These are phyloP conservation scores for Potorous gilbertii DNA, from an alignment of 2,797 vertebrate species.

Conservation along the genomic window DNA sequence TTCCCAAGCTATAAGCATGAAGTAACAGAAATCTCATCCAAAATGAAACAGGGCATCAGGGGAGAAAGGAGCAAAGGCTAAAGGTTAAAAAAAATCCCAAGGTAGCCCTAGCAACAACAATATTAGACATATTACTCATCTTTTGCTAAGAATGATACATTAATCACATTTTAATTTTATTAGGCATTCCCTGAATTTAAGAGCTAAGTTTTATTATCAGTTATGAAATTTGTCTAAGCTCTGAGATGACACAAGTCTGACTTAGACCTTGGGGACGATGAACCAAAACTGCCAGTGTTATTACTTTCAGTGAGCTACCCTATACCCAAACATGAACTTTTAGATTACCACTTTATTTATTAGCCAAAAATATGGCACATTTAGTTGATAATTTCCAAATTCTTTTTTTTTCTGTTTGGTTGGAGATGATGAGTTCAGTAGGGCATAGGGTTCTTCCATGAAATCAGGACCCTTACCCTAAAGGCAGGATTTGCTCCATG, in stretches of 20 bases:
- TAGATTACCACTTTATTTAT: not conserved
- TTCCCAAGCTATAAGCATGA: not conserved
- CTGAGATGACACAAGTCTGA: not conserved
- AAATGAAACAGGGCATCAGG: not conserved
- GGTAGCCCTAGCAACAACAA: not conserved
- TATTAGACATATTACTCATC: not conserved
- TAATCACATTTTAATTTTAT: not conserved
- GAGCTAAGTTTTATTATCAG: slow-evolving; percentile 1
- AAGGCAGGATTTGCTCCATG: slow-evolving; percentile 97
- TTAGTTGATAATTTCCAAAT: not conserved
- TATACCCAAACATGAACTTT: not conserved
- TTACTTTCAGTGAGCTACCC: not conserved
- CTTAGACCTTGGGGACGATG: not conserved
- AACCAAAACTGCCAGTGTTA: not conserved
- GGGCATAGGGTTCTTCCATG: not conserved
- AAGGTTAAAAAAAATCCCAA: not conserved
- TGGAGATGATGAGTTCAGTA: not conserved
- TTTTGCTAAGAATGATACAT: not conserved
- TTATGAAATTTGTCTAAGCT: not conserved
- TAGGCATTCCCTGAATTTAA: not conserved
- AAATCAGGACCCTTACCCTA: slow-evolving; percentile 87
- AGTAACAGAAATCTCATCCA: not conserved
- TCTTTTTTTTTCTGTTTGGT: slow-evolving; percentile 1
- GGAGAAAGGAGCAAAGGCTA: not conserved
- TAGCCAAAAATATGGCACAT: not conserved